phyloP scores from a whole-genome alignment of 2,888 invertebrate genomes.

The Thymelicus lineola region DNA sequence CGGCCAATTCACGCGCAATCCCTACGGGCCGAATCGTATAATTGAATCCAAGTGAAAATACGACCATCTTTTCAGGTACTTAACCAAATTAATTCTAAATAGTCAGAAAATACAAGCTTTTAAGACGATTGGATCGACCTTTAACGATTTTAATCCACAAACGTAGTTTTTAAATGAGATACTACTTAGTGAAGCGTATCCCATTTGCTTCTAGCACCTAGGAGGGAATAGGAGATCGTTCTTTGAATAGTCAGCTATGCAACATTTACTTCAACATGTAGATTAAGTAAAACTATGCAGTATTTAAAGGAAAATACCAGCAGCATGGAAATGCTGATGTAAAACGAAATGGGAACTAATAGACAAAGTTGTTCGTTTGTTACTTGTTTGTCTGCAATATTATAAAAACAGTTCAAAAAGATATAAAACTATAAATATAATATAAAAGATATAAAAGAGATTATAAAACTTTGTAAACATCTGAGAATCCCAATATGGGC shows the following conservation, averaged over 20 bases:
- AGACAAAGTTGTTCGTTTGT: too few species aligned
- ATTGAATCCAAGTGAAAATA: constrained; percentile 17
- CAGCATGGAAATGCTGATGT: too few species aligned
- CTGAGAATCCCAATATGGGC: too few species aligned
- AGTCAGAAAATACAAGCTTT: constrained; percentile 19
- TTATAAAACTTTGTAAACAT: too few species aligned
- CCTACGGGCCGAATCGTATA: background rate
- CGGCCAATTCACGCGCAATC: constrained; percentile 8
- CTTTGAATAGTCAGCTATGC: constrained; percentile 5
- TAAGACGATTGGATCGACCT: constrained; percentile 9
- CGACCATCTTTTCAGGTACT: constrained; percentile 5
- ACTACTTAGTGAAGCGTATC: constrained; percentile 8
- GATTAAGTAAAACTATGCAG: background rate
- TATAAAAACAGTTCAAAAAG: too few species aligned
- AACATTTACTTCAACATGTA: background rate
- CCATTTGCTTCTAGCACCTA: constrained; percentile 7
- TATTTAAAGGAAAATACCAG: background rate
- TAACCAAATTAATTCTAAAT: constrained; percentile 13
- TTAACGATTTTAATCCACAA: constrained; percentile 11
- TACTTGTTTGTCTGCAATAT: too few species aligned
- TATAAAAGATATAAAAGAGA: too few species aligned
- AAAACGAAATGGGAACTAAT: too few species aligned
- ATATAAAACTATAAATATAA: too few species aligned
- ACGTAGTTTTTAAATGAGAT: constrained; percentile 21
- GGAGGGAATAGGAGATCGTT: constrained; percentile 12